Base-by-base conservation (phyloP, 2,113 vertebrate species). In the Hiodon alosoides region DNA sequence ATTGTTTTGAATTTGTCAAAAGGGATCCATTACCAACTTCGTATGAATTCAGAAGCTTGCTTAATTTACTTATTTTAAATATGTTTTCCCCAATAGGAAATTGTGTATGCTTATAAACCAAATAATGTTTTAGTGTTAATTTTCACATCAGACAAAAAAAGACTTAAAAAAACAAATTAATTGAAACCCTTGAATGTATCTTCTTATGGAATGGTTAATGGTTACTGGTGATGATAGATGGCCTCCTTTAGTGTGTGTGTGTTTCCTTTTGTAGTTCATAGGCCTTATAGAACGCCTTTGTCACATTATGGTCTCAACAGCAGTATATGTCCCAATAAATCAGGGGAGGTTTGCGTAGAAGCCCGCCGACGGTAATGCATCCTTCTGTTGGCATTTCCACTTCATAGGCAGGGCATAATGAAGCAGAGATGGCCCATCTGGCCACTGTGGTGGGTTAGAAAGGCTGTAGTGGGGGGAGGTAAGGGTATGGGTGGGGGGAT, bases 391-490 rank as follows among this genome's bases (percentile, higher is more conserved):
- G 89, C 89, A 83, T 92, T 90, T 92, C 88, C 87, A 89, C 87
- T 92, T 91, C 84, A 84, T 81, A 86, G 86, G 74, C 81, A 60
- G 88, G 87, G 88, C 86, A 91, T 91, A 91, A 92, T 90, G 90
- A 92, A 90, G 88, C 90, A 90, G 88, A 92, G 84, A 92, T 75
- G 77, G 86, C 90, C 91, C 92, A 93, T 94, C 92, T 94, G 93
- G 90, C 84, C 86, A 76, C 81, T 87, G 88, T 62, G 86, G 83
- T 73, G 84, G 88, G 84, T 83, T 85, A 81, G 84, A 79, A 82
- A 80, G 86, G 68, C 86, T 85, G 81, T 3, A 69, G 67, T 50
- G 64, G 48, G 59, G 66, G 82, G 87, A 86, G 67, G 50, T 52
- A 55, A 58, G 51, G 69, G 50, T 9, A 58, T 16, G 52, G 51